Evolutionary conservation across 2,113 vertebrate genomes (phyloP).

Genomic region (Aegithalos caudatus): DNA sequence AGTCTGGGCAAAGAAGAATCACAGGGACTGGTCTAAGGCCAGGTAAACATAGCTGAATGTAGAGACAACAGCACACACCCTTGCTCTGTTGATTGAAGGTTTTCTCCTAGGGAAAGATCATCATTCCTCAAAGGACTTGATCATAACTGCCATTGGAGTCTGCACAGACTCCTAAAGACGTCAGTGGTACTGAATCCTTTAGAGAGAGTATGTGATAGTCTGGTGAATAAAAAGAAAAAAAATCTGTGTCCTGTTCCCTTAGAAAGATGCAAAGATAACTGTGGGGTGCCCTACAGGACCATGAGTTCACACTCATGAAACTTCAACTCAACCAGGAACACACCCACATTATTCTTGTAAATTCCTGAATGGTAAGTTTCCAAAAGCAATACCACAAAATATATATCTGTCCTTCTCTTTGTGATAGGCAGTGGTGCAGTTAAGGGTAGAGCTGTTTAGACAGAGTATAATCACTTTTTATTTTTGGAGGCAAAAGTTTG

Average conservation of each 20-base stretch:
- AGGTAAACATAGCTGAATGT: background rate
- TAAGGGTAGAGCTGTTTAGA: slow-evolving; percentile 62
- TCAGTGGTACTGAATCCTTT: background rate
- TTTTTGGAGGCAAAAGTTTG: slow-evolving; percentile 68
- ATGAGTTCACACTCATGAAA: background rate
- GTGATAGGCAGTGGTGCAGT: slow-evolving; percentile 47
- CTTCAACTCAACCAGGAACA: background rate
- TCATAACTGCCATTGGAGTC: background rate
- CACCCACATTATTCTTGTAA: slow-evolving; percentile 33
- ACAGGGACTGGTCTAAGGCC: background rate
- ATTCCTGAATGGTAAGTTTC: slow-evolving; percentile 51
- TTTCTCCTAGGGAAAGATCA: background rate
- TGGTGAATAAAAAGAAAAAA: background rate
- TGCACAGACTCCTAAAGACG: background rate
- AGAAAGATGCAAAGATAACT: background rate
- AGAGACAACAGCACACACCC: background rate
- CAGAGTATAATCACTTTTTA: slow-evolving; percentile 75
- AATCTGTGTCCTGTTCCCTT: background rate
- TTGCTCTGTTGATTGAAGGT: background rate
- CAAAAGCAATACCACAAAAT: slow-evolving; percentile 71
- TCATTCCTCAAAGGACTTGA: background rate
- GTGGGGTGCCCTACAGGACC: background rate
- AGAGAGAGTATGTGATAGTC: background rate
- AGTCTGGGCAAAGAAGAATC: background rate
- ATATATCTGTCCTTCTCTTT: slow-evolving; percentile 17